Base-by-base conservation (phyloP, 2,113 vertebrate genomes). In the Elanus axillaris region DNA sequence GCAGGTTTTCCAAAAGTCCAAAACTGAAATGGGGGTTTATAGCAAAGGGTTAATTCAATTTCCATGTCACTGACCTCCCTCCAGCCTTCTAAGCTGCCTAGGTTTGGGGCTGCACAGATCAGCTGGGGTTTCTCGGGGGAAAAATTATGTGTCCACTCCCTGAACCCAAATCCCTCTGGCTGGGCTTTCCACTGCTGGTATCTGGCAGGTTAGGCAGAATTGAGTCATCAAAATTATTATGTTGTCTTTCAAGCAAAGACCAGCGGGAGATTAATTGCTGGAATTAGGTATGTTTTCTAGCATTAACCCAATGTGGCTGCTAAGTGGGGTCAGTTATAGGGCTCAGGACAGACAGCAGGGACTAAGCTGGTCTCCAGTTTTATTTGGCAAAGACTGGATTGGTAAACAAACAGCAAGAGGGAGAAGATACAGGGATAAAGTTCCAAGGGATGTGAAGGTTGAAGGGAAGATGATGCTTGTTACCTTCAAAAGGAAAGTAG, bases 131-230 rank as follows among this genome's bases (percentile, higher is more conserved):
- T 88, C 72, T 91, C 48, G 38, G 67, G 43, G 60, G 38, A 86
- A 88, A 75, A 94, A 84, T 74, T 31, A 74, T 53, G 62, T 64
- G 76, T 71, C 80, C 69, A 60, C 91, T 86, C 94, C 95, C 89
- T 93, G 94, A 84, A 80, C 68, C 76, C 86, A 91, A 82, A 78
- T 95, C 52, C 68, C 59, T 83, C 68, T 88, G 87, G 76, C 88
- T 84, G 64, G 56, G 60, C 58, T 88, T 87, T 59, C 59, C 40
- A 36, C 59, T 68, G 68, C 88, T 84, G 60, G 9, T 53, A 81
- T 81, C 88, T 91, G 86, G 76, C 66, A 43, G 63, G 80, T 48
- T 84, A 81, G 83, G 83, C 83, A 81, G 56, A 92, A 71, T 71
- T 80, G 72, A 87, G 74, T 90, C 55, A 84, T 63, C 74, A 72